A percentile compares a stretch with the other conserved stretches of the same genome.
phyloP scores from a whole-genome alignment of 2,888 invertebrate species.

The Trisateles emortualis region DNA sequence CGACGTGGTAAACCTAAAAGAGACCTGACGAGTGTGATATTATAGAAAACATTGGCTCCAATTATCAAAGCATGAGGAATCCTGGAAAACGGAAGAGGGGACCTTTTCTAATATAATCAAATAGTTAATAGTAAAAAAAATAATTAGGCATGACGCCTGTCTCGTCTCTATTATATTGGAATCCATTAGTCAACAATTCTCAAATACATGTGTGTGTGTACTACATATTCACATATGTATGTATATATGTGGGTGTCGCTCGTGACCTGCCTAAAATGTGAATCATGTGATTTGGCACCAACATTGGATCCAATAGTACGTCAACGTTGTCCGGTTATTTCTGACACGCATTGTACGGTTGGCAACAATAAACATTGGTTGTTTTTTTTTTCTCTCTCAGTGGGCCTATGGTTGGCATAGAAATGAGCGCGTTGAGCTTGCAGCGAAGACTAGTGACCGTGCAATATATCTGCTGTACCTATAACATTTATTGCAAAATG shows the following conservation, averaged over 20 bases:
- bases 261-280: constrained; percentile 79
- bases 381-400: constrained; percentile 52
- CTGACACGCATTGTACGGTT: constrained; percentile 67
- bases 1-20: too few species aligned
- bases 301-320: constrained; percentile 69
- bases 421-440: not conserved
- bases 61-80: too few species aligned
- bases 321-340: constrained; percentile 75
- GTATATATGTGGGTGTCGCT: constrained; percentile 67
- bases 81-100: too few species aligned
- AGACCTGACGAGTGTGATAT: too few species aligned
- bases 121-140: not conserved
- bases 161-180: constrained; percentile 11
- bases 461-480: not conserved
- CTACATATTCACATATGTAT: constrained; percentile 18
- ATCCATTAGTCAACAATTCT: constrained; percentile 32
- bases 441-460: not conserved
- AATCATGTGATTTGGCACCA: constrained; percentile 83
- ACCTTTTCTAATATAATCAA: too few species aligned
- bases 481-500: not conserved
- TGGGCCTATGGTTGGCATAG: constrained; percentile 37
- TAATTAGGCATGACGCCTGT: constrained; percentile 1
- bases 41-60: too few species aligned
- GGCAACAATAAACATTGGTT: constrained; percentile 66
- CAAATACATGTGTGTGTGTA: constrained; percentile 1